These are phyloP conservation scores for Platyscapa corneri DNA, from an alignment of 1,140 invertebrate species.

Conservation along the genomic window DNA sequence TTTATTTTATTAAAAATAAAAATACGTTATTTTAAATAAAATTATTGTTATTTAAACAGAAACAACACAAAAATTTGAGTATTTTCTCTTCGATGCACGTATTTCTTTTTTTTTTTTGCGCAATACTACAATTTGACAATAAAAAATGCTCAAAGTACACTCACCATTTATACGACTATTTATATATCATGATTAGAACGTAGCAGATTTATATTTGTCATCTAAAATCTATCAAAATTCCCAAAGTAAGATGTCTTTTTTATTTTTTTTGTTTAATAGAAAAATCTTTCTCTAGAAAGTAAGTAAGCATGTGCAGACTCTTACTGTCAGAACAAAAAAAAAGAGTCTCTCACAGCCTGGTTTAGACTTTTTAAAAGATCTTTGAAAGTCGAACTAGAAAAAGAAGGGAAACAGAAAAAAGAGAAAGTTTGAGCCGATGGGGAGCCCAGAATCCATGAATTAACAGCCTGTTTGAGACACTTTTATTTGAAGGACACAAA, in stretches of 20 bases:
- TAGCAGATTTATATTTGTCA: slow-evolving; percentile 57
- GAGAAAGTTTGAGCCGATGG: slow-evolving; percentile 27
- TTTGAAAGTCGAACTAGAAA: slow-evolving; percentile 47
- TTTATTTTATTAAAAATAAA: slow-evolving; percentile 38
- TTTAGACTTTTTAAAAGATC: slow-evolving; percentile 63
- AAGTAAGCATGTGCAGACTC: slow-evolving; percentile 60
- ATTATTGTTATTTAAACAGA: slow-evolving; percentile 7
- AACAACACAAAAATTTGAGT: slow-evolving; percentile 46
- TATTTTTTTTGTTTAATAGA: slow-evolving; percentile 42
- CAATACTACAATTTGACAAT: slow-evolving; percentile 48
- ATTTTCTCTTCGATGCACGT: not conserved
- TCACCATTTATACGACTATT: slow-evolving; percentile 60
- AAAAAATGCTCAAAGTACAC: slow-evolving; percentile 58
- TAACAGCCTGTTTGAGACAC: slow-evolving; percentile 24
- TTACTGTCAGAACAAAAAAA: slow-evolving; percentile 52
- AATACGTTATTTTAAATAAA: slow-evolving; percentile 34
- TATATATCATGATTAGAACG: slow-evolving; percentile 55
- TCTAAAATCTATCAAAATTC: slow-evolving; percentile 59
- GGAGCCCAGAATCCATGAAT: slow-evolving; percentile 42
- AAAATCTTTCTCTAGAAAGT: slow-evolving; percentile 59
- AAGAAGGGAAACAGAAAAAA: slow-evolving; percentile 10
- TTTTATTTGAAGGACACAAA: slow-evolving; percentile 41
- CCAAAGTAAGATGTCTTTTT: slow-evolving; percentile 56
- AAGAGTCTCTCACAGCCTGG: slow-evolving; percentile 64
- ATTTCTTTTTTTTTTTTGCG: slow-evolving; percentile 10